Base-by-base conservation (phyloP, 2,797 vertebrate species). In the Botia kubotai region DNA sequence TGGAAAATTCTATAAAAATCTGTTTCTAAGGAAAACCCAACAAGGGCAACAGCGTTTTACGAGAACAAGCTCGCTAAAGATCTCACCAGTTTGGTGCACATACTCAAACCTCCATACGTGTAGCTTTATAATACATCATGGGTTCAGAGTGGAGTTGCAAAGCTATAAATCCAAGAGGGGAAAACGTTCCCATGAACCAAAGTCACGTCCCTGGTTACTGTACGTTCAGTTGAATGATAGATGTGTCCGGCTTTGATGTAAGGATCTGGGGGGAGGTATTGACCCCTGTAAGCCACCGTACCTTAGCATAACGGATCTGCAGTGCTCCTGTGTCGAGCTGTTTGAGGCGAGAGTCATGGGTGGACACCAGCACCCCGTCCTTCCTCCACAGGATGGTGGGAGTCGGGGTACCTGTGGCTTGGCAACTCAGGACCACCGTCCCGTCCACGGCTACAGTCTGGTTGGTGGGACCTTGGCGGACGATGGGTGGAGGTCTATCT, bases 321-420 rank as follows among this genome's bases (percentile, higher is more conserved):
- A 99, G 89, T 0, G 94, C 90, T 0, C 97, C 97, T 0, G 92
- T 95, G 86, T 99, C 98, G 86, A 96, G 87, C 87, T 96, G 97
- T 87, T 97, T 99, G 89, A 99, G 93, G 63, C 98, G 95, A 55
- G 97, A 98, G 89, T 99, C 98, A 39, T 98, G 97, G 13, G 96
- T 96, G 81, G 97, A 96, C 85, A 99, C 87, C 52, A 98, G 91
- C 57, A 94, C 90, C 0, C 97, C 95, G 26, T 99, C 97, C 82
- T 98, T 99, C 80, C 96, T 95, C 98, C 98, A 99, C 87, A 98
- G 93, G 89, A 99, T 95, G 72, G 96, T 98, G 87, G 98, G 97
- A 82, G 90, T 88, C 48, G 97, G 95, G 81, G 93, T 95, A 79
- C 97, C 97, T 0, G 95, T 93, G 77, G 95, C 95, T 88, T 95